phyloP scores from a whole-genome alignment of 2,113 vertebrate species.

The Thamnaconus septentrionalis region DNA sequence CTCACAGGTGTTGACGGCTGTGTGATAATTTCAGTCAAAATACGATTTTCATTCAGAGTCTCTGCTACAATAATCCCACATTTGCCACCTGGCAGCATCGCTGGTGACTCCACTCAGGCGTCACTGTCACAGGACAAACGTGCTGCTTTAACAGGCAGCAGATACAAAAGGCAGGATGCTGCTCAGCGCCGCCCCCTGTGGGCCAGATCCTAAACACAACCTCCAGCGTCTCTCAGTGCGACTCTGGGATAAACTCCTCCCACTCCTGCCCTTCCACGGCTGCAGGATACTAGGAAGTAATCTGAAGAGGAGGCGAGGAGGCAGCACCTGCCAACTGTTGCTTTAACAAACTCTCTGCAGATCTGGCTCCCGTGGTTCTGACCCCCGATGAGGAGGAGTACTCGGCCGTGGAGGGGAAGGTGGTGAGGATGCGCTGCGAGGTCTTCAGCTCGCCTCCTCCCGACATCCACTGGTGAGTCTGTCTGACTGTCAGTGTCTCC shows the following conservation, averaged over 20 bases:
- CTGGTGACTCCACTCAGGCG: slow-evolving; percentile 39
- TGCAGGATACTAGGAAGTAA: too few relatives aligned
- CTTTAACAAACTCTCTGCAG: slow-evolving; percentile 60
- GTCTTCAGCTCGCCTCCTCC: slow-evolving; percentile 89
- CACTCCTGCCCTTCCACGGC: too few relatives aligned
- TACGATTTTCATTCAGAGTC: slow-evolving; percentile 27
- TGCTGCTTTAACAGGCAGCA: slow-evolving; percentile 59
- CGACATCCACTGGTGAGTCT: slow-evolving; percentile 81
- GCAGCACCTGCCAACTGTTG: too few relatives aligned
- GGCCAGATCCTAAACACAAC: too few relatives aligned
- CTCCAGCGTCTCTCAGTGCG: too few relatives aligned
- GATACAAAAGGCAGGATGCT: slow-evolving; percentile 26
- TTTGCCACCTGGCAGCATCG: slow-evolving; percentile 67
- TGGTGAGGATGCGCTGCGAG: slow-evolving; percentile 81
- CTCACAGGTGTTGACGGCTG: slow-evolving; percentile 31
- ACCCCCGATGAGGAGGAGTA: slow-evolving; percentile 84
- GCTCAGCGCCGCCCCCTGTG: slow-evolving; percentile 16
- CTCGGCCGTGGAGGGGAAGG: slow-evolving; percentile 79
- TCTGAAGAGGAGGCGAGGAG: too few relatives aligned
- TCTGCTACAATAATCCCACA: slow-evolving; percentile 38
- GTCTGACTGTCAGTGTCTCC: neutral
- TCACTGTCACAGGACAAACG: slow-evolving; percentile 47
- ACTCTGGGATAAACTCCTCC: slow-evolving; percentile 10
- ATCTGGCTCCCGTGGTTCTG: slow-evolving; percentile 86
- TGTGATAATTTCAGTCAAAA: too few relatives aligned